Evolutionary conservation across 2,888 invertebrate genomes (phyloP).

Genomic region (Apamea monoglypha): DNA sequence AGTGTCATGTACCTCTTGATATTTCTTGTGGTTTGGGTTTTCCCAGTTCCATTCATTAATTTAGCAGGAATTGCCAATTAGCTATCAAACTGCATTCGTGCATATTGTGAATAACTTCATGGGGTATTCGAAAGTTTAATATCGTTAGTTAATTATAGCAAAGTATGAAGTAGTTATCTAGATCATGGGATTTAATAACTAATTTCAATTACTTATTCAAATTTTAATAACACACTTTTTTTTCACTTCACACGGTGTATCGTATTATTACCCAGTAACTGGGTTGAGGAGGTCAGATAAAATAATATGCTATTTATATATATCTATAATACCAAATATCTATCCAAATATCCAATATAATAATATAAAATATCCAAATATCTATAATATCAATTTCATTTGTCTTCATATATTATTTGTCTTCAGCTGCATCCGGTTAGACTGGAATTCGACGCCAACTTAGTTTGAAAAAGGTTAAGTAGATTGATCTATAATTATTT

Average conservation of each 20-base stretch:
- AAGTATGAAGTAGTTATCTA: background rate
- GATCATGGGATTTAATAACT: background rate
- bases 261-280: no score
- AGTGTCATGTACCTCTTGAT: conserved; percentile 24
- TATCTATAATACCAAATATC: background rate
- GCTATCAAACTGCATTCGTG: background rate
- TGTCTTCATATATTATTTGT: no score
- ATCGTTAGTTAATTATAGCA: background rate
- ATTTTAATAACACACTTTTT: no score
- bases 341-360: no score
- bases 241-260: background rate
- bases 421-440: background rate
- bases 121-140: background rate
- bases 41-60: conserved; percentile 41
- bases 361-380: no score
- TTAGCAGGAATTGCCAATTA: conserved; percentile 9
- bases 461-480: background rate
- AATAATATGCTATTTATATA: no score
- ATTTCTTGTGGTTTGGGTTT: conserved; percentile 53
- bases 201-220: background rate
- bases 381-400: no score
- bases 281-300: no score
- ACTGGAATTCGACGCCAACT: background rate
- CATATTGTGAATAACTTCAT: conserved; percentile 12
- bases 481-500: no score